Percentiles rank a stretch among this genome's conserved stretches.
Evolutionary conservation across 37 sponge, comb jelly and placozoan genomes (phyloP).

Genomic region (Crambe crambe): DNA sequence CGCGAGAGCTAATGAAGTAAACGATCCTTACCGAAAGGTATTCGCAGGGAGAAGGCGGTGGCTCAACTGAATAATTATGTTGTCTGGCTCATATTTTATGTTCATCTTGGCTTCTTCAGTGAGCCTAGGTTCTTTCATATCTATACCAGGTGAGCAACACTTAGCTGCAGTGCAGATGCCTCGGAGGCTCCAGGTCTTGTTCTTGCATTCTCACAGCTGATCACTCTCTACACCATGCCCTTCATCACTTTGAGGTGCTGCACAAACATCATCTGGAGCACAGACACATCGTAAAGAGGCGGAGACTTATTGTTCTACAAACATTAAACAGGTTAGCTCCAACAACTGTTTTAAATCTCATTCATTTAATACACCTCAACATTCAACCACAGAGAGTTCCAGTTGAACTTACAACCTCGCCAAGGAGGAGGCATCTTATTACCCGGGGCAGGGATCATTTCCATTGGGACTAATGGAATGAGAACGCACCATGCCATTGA

Average conservation of each 20-base stretch:
- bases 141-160: background rate
- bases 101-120: background rate
- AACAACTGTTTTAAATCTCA: background rate
- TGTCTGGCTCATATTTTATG: too few relatives aligned
- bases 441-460: background rate
- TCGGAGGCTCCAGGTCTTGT: background rate
- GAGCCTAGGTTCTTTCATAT: background rate
- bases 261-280: constrained; percentile 42
- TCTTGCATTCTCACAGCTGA: background rate
- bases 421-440: background rate
- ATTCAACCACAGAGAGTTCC: constrained; percentile 19
- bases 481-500: constrained; percentile 2
- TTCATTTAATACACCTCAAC: background rate
- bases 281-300: background rate
- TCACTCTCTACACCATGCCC: constrained; percentile 24
- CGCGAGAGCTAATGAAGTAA: too few relatives aligned
- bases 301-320: background rate
- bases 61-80: too few relatives aligned
- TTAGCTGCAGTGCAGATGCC: background rate
- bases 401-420: constrained; percentile 11
- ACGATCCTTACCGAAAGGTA: too few relatives aligned
- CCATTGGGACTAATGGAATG: background rate
- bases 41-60: too few relatives aligned
- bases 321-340: constrained; percentile 31
- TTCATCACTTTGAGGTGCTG: constrained; percentile 46